A percentile compares a stretch with the other conserved stretches of the same genome.
These are phyloP conservation scores for Tetramorium parvispinum DNA, from an alignment of 1,140 invertebrate species.

Conservation along the genomic window DNA sequence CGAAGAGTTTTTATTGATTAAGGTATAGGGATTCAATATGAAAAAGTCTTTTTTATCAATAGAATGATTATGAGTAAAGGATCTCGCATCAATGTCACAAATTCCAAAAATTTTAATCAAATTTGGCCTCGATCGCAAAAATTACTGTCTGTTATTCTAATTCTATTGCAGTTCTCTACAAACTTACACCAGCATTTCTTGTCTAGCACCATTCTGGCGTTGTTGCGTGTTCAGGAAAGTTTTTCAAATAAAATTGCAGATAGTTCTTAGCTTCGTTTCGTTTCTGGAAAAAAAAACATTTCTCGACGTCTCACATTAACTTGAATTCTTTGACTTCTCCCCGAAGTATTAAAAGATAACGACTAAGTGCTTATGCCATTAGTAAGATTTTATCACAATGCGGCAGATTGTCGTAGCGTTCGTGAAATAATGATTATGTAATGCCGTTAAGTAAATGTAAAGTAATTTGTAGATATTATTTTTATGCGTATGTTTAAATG, in stretches of 20 bases:
- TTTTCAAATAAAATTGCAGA: constrained; percentile 32
- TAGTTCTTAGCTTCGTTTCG: not conserved
- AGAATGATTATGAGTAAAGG: not conserved
- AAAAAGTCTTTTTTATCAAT: not conserved
- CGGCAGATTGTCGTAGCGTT: not conserved
- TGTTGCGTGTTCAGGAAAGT: constrained; percentile 13
- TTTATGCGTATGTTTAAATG: not conserved
- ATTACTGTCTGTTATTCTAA: constrained; percentile 20
- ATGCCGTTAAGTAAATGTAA: not conserved
- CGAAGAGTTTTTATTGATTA: not conserved
- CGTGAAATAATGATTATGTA: not conserved
- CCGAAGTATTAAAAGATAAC: not conserved
- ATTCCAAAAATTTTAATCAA: constrained; percentile 29
- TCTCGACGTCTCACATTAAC: not conserved
- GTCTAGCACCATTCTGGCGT: not conserved
- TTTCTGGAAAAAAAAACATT: not conserved
- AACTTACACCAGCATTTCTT: constrained; percentile 35
- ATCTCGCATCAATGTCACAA: not conserved
- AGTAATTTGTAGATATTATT: not conserved
- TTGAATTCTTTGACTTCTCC: not conserved
- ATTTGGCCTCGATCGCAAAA: constrained; percentile 40
- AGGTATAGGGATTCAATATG: not conserved
- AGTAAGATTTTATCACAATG: not conserved
- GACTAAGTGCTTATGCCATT: not conserved
- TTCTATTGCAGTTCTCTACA: constrained; percentile 19